These are phyloP conservation scores for Laticauda colubrina DNA, from an alignment of 2,113 vertebrate species.

Conservation along the genomic window DNA sequence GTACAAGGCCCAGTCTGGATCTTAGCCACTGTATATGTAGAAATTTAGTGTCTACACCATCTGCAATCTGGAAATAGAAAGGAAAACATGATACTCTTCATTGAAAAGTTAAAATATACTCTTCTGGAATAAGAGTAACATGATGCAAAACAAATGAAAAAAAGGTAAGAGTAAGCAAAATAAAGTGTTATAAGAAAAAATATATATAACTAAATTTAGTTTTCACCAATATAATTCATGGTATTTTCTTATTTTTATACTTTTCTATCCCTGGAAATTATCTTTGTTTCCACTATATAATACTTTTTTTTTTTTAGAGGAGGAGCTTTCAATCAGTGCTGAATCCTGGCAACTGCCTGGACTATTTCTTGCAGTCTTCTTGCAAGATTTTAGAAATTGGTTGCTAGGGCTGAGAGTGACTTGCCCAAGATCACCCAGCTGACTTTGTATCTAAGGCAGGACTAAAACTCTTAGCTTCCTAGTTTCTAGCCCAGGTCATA, in stretches of 20 bases:
- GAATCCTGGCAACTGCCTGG: not conserved
- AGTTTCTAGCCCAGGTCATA: not conserved
- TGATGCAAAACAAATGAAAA: not conserved
- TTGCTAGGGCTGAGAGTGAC: not conserved
- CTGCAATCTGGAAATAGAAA: slow-evolving; percentile 65
- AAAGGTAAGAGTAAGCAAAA: not conserved
- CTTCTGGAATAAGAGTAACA: not conserved
- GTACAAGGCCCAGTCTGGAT: slow-evolving; percentile 63
- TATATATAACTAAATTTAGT: not conserved
- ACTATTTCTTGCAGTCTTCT: not conserved
- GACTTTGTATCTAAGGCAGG: not conserved
- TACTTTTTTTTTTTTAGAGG: not conserved
- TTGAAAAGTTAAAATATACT: not conserved
- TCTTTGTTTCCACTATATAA: not conserved
- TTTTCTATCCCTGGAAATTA: not conserved
- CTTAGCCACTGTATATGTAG: slow-evolving; percentile 60
- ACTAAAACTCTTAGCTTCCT: not conserved
- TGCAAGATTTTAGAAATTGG: not conserved
- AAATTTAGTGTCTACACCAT: slow-evolving; percentile 60
- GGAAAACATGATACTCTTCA: not conserved
- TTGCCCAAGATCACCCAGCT: not conserved
- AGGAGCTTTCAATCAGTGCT: not conserved
- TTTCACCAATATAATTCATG: not conserved
- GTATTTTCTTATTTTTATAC: not conserved
- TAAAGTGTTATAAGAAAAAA: not conserved